Percentiles rank a stretch among this genome's conserved stretches.
These are phyloP conservation scores for Onychomys arenicola DNA, from an alignment of 2,797 vertebrate genomes.

Conservation along the genomic window DNA sequence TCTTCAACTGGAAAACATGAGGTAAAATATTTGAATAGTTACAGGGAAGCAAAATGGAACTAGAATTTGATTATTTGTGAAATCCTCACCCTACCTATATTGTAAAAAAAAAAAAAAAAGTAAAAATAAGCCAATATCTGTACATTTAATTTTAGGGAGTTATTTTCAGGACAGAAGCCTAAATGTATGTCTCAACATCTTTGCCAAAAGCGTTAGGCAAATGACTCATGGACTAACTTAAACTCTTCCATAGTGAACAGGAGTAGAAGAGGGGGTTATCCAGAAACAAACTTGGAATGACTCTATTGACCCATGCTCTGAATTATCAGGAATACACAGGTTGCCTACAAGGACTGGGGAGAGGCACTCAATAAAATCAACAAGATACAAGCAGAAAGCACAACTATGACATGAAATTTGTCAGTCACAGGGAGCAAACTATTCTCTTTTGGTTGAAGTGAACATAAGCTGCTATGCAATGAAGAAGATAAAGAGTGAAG, in stretches of 20 bases:
- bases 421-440: background rate
- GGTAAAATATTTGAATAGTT: background rate
- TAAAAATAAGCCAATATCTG: background rate
- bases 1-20: background rate
- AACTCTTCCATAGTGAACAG: background rate
- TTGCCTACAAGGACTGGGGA: background rate
- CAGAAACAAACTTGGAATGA: background rate
- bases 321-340: background rate
- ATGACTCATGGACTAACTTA: background rate
- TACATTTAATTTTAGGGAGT: background rate
- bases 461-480: background rate
- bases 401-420: background rate
- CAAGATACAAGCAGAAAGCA: background rate
- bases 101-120: background rate
- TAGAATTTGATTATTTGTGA: background rate
- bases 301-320: background rate
- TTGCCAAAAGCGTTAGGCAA: background rate
- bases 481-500: background rate
- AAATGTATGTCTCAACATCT: background rate
- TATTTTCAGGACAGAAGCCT: background rate
- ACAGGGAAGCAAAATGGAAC: background rate
- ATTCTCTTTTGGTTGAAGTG: background rate
- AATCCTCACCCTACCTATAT: background rate
- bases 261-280: background rate
- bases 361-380: background rate